Evolutionary conservation across 1,140 invertebrate species (phyloP), one percentile per base, ranked within the genome.

Genomic region (Gyrodactylus bullatarudis): DNA sequence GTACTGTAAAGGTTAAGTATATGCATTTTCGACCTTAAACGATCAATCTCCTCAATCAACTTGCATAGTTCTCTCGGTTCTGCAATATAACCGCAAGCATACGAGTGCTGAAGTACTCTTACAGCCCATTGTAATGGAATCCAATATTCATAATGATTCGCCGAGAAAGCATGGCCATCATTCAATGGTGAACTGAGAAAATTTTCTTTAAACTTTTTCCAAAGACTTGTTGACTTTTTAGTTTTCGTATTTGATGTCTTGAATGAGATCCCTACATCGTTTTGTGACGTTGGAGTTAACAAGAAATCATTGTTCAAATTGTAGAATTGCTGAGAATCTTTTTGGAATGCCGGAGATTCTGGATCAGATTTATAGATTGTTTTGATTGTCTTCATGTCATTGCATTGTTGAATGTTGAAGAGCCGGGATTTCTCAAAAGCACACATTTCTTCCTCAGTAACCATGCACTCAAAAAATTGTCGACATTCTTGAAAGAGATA

Each of bases 81-180:
- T 1, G 16, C 8, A 71, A 71, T 16, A 23, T 25, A 71, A 23
- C 24, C 24, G 16, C 20, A 1, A 71, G 70, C 20, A 24, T 24
- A 8, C 2, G 70, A 1, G 1, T 71, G 20, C 26, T 24, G 8
- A 1, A 24, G 8, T 1, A 71, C 1, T 71, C 70, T 71, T 1
- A 24, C 21, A 20, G 70, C 70, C 70, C 70, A 71, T 26, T 71
- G 70, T 20, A 71, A 20, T 16, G 70, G 70, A 25, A 71, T 71
- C 70, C 70, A 71, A n/a, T 71, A 71, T 26, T 71, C 70, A n/a
- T 54, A 54, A n/a, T n/a, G 8, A 54, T 54, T 54, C 34, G 34
- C 34, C 34, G 34, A 54, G 34, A 54, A 54, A n/a, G 34, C 34
- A n/a, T 54, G 34, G 8, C 34, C 34, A 54, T 54, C 34, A n/a